Evolutionary conservation across 2,797 vertebrate species (phyloP), one percentile per base, ranked within the genome.

Genomic region (Poeciliopsis paucimaculata): DNA sequence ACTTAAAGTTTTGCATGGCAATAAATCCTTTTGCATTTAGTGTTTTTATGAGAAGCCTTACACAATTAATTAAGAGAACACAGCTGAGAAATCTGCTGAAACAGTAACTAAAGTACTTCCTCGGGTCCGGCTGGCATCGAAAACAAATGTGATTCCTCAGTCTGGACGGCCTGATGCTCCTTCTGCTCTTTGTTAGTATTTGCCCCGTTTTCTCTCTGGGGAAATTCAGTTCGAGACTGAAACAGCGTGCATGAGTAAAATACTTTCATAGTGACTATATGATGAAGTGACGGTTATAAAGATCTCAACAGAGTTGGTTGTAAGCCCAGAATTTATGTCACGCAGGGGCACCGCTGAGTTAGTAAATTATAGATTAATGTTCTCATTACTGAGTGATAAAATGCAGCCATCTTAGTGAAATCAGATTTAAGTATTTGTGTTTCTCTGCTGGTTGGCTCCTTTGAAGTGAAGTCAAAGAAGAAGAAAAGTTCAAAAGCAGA

Each of bases 381-480:
- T 74, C 85, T 87, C 83, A 41, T 89, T 86, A 90, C 86, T 78
- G 87, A 47, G 53, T 78, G 78, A 87, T 91, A 80, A 90, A 86
- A 82, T 87, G 81, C 84, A 77, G 75, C 83, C 68, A 49, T 73
- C 49, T 90, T 84, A 82, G 85, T 80, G 73, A 70, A 45, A 79
- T 60, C 60, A 82, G 64, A 89, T 88, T 88, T 80, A 47, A 55
- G 83, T 86, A 90, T 90, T 91, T 89, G 72, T 81, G 76, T 84
- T 86, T 84, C 68, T 77, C 78, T 51, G 72, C 79, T 75, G 66
- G 49, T 82, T 86, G 62, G 57, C 82, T 85, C 72, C 77, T 47
- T 82, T 34, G 64, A 84, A 81, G 47, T 78, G 66, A 77, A 77
- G 73, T 73, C 82, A 80, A 79, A 81, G 36, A 70, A 76, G 66